These are phyloP conservation scores for Eumeta japonica DNA, from an alignment of 1,140 invertebrate species.

Conservation along the genomic window DNA sequence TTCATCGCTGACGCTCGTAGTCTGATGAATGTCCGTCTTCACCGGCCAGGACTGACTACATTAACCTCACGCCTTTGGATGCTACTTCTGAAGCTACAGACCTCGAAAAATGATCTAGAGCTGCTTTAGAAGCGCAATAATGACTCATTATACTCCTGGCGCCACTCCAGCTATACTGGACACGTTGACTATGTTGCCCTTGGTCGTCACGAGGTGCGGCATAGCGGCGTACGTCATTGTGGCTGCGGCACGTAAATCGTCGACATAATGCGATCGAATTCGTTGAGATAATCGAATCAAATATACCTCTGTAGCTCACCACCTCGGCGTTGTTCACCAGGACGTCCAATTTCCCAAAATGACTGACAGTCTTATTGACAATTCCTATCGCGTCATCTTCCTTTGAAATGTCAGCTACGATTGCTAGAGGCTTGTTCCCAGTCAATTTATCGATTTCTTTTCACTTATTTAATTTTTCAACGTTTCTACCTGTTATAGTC, in stretches of 20 bases:
- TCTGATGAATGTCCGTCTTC: conserved; percentile 72
- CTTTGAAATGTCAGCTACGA: conserved; percentile 61
- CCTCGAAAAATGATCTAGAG: conserved; percentile 79
- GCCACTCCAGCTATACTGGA: conserved; percentile 77
- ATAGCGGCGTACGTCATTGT: conserved; percentile 68
- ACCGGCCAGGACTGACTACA: conserved; percentile 78
- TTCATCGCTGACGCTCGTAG: conserved; percentile 58
- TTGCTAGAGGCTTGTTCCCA: conserved; percentile 10
- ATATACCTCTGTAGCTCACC: conserved; percentile 60
- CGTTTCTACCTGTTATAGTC: conserved; percentile 66
- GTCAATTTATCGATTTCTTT: neutral
- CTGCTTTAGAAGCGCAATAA: conserved; percentile 81
- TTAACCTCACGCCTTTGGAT: conserved; percentile 75
- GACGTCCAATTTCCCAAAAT: conserved; percentile 41
- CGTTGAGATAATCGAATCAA: conserved; percentile 66
- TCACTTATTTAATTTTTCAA: conserved; percentile 60
- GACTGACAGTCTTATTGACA: conserved; percentile 24
- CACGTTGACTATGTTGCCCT: conserved; percentile 78
- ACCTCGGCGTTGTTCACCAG: conserved; percentile 45
- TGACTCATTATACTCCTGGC: conserved; percentile 68
- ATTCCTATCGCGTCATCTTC: conserved; percentile 62
- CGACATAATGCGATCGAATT: conserved; percentile 65
- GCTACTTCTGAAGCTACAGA: conserved; percentile 74
- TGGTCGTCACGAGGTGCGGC: conserved; percentile 70
- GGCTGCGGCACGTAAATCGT: conserved; percentile 68